These are phyloP conservation scores for Capitulum mitella DNA, from an alignment of 2,888 invertebrate genomes.

Conservation along the genomic window DNA sequence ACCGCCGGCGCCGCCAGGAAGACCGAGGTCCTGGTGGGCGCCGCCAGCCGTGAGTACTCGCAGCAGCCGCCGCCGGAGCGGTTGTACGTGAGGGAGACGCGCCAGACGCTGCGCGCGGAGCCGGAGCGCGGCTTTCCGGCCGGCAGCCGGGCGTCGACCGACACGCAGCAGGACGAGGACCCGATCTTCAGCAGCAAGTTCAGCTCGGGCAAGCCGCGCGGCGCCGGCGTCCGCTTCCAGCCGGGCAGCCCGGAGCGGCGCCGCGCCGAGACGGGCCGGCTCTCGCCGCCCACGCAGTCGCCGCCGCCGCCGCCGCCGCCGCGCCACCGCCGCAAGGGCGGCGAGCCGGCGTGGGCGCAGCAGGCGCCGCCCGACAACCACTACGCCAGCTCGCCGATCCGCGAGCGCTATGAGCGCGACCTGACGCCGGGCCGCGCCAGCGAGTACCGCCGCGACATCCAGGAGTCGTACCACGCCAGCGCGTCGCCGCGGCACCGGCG, in stretches of 20 bases:
- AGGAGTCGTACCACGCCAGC: not conserved
- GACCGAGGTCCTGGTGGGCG: not conserved
- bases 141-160: not conserved
- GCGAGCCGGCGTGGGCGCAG: conserved; percentile 27
- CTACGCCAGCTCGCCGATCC: conserved; percentile 17
- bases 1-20: not conserved
- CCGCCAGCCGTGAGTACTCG: not conserved
- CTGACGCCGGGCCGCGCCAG: not conserved
- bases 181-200: conserved; percentile 19
- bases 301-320: conserved; percentile 35
- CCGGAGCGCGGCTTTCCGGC: not conserved
- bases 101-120: not conserved
- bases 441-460: not conserved
- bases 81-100: not conserved
- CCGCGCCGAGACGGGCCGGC: not conserved
- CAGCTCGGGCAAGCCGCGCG: conserved; percentile 16
- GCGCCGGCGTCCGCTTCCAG: conserved; percentile 7
- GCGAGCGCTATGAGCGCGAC: not conserved
- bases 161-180: not conserved
- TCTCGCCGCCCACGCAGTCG: conserved; percentile 15
- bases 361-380: not conserved
- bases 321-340: conserved; percentile 33
- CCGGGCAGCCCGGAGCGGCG: not conserved
- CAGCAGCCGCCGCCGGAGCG: no score
- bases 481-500: not conserved